Conservation (phyloP, 2,113 vertebrate species). For the Speoplatyrhinus poulsoni region DNA sequence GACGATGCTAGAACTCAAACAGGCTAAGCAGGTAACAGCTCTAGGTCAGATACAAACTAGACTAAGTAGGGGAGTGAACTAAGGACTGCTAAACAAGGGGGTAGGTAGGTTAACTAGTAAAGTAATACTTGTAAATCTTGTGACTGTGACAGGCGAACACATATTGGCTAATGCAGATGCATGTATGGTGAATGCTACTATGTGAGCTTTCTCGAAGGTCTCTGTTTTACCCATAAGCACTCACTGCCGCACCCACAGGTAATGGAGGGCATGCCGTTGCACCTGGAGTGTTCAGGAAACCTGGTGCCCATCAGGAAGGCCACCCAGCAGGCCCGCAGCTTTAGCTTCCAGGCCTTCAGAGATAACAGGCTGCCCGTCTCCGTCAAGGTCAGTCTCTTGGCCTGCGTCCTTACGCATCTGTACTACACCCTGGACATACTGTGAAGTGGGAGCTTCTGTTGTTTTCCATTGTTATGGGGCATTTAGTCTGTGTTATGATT, state of each 20-base stretch:
- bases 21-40: too few species aligned
- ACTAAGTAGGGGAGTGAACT: too few species aligned
- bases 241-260: slow-evolving; percentile 75
- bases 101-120: too few species aligned
- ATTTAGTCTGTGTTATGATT: neutral
- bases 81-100: too few species aligned
- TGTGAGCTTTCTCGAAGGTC: neutral
- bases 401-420: neutral
- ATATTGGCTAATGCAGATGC: neutral
- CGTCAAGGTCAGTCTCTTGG: slow-evolving; percentile 84
- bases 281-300: slow-evolving; percentile 93
- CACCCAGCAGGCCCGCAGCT: slow-evolving; percentile 88
- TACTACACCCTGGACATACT: neutral
- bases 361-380: slow-evolving; percentile 92
- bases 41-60: too few species aligned
- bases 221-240: neutral
- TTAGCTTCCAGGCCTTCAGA: slow-evolving; percentile 95
- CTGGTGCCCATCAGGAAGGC: slow-evolving; percentile 91
- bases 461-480: neutral
- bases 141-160: too few species aligned
- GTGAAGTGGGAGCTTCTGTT: neutral
- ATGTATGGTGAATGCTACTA: neutral
- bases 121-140: too few species aligned
- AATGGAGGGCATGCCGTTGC: slow-evolving; percentile 92
- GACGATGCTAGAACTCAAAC: too few species aligned